A percentile compares a stretch with the other conserved stretches of the same genome.
phyloP scores from a whole-genome alignment of 2,113 vertebrate species.

The Syngnathoides biaculeatus region DNA sequence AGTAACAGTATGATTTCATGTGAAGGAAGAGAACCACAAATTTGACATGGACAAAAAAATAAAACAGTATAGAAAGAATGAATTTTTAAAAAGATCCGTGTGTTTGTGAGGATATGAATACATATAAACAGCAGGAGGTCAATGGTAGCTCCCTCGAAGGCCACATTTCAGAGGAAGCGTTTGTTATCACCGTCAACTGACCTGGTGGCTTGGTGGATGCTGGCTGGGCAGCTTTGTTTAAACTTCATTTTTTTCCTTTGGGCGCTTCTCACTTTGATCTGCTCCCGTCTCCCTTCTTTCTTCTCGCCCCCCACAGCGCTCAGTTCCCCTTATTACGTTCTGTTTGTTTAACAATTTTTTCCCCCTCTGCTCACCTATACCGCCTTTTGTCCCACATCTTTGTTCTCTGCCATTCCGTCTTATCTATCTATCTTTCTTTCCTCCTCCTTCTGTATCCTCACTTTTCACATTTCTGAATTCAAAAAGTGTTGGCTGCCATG shows the following conservation, averaged over 20 bases:
- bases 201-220: background rate
- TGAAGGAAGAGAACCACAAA: too few species aligned
- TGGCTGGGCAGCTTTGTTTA: slow-evolving; percentile 31
- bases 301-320: slow-evolving; percentile 38
- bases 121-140: background rate
- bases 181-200: background rate
- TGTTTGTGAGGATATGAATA: background rate
- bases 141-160: background rate
- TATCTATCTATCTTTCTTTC: slow-evolving; percentile 6
- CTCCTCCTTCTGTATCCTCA: background rate
- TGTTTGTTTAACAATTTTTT: slow-evolving; percentile 53
- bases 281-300: slow-evolving; percentile 47
- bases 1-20: too few species aligned
- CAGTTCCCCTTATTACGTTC: slow-evolving; percentile 52
- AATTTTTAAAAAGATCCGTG: background rate
- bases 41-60: too few species aligned
- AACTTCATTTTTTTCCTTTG: slow-evolving; percentile 32
- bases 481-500: slow-evolving; percentile 20
- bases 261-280: slow-evolving; percentile 53
- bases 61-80: background rate
- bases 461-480: slow-evolving; percentile 42
- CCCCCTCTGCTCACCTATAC: slow-evolving; percentile 18
- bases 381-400: slow-evolving; percentile 16
- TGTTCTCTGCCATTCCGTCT: slow-evolving; percentile 17
- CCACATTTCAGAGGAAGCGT: slow-evolving; percentile 8